phyloP scores from a whole-genome alignment of 2,113 vertebrate species.

The Ciconia boyciana region DNA sequence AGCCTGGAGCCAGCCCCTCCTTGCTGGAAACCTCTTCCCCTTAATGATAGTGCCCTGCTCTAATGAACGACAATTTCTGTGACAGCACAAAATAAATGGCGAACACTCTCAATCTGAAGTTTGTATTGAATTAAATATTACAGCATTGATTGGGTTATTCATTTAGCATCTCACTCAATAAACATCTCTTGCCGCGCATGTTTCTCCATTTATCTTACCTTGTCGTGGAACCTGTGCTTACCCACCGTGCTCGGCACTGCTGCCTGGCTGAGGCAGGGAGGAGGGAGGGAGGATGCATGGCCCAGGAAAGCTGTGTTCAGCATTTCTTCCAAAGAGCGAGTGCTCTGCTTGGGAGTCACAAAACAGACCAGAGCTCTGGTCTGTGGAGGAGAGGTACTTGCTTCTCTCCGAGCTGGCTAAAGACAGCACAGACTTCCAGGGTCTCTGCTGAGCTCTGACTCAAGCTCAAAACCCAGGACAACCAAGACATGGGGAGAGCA shows the following conservation, averaged over 20 bases:
- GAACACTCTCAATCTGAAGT: conserved; percentile 53
- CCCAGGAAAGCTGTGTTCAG: neutral
- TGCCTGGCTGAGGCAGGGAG: neutral
- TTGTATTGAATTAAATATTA: conserved; percentile 71
- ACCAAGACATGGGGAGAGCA: rapidly evolving
- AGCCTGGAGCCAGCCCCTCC: neutral
- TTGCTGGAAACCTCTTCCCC: neutral
- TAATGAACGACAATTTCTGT: conserved; percentile 33
- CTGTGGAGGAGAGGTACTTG: rapidly evolving
- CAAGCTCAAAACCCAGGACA: neutral
- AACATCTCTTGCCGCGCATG: conserved; percentile 40
- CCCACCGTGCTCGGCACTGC: neutral
- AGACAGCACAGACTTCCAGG: neutral
- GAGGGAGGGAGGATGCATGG: neutral
- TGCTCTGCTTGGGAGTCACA: neutral
- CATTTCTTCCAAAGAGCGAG: neutral
- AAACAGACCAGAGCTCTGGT: neutral
- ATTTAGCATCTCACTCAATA: conserved; percentile 71
- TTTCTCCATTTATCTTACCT: conserved; percentile 66
- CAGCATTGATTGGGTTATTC: conserved; percentile 70
- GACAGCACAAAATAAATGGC: conserved; percentile 61
- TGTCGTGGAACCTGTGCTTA: neutral
- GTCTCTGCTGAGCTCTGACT: neutral
- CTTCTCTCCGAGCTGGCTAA: neutral
- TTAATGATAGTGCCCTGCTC: neutral